Percentiles rank a stretch among this genome's conserved stretches.
Conservation (phyloP, 2,888 invertebrate genomes). For the Microctonus aethiopoides region DNA sequence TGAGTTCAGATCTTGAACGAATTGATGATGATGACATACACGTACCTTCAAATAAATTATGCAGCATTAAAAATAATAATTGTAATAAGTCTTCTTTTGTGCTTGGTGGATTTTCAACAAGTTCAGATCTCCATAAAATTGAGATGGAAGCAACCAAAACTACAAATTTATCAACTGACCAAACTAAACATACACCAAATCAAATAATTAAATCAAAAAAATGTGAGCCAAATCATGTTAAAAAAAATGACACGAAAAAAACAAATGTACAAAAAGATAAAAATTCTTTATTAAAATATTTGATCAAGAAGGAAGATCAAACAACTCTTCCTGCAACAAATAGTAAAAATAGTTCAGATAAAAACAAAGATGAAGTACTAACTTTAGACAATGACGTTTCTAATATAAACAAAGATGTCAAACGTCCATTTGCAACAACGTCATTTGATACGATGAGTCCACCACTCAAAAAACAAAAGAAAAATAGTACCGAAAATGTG, state of each 20-base stretch:
- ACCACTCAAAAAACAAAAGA: slow-evolving; percentile 17
- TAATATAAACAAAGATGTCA: slow-evolving; percentile 7
- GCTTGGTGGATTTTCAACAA: not conserved
- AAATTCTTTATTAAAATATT: slow-evolving; percentile 41
- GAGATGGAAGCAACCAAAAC: not conserved
- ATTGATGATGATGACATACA: slow-evolving; percentile 10
- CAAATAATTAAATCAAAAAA: not conserved
- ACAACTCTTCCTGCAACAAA: not conserved
- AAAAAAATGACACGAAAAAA: slow-evolving; percentile 35
- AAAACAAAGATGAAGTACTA: not conserved
- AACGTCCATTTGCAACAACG: slow-evolving; percentile 24
- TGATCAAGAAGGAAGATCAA: slow-evolving; percentile 33
- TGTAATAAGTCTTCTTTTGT: not conserved
- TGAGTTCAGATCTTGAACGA: slow-evolving; percentile 37
- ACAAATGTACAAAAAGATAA: slow-evolving; percentile 23
- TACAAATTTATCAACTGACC: not conserved
- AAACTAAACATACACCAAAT: not conserved
- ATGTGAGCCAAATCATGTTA: not conserved
- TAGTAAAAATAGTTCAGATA: not conserved
- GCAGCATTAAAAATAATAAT: slow-evolving; percentile 20
- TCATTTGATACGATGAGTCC: not conserved
- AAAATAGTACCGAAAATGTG: not conserved
- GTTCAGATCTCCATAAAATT: slow-evolving; percentile 1
- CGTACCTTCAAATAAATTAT: not conserved
- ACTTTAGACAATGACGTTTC: not conserved